Base-by-base conservation (phyloP, 2,113 vertebrate genomes). In the Vombatus ursinus region DNA sequence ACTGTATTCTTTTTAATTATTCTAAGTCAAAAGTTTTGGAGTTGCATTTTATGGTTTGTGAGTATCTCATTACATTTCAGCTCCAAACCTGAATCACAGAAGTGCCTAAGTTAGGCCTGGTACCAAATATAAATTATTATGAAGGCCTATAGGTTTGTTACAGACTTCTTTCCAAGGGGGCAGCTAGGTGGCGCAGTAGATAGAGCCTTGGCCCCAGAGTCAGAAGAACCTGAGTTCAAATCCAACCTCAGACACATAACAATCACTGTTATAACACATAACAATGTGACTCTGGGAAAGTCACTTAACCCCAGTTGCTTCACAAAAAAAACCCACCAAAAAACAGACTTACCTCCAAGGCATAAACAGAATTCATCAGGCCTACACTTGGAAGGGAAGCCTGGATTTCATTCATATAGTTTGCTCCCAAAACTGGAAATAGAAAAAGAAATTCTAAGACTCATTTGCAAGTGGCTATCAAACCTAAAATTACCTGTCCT, bases 311-410 rank as follows among this genome's bases (percentile, higher is more conserved):
- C 48, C 48, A 49, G 5, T 3, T 49, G 48, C 48, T 5, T 49
- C 48, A 49, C 48, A 49, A 49, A 49, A 49, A 49, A 49, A 49
- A 49, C 48, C 48, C 48, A 49, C n/a, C n/a, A 49, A 49, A 49
- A 49, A 49, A 50, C 84, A 92, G 94, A 98, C 98, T 99, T 98
- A 99, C 99, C 98, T 91, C 96, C 93, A 97, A 94, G 90, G 23
- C 96, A 95, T 90, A 97, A 50, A 94, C 94, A 95, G 98, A 96
- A 25, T 98, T 98, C 96, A 96, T 97, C 91, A 98, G 54, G 94
- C 12, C 98, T 96, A 98, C 92, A 94, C 97, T 98, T 93, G 98
- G 94, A 28, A 98, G 92, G 95, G 98, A 97, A 49, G 96, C 97
- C 89, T 98, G 98, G 93, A 89, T 94, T 92, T 95, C 96, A 97